Evolutionary conservation across 2,888 invertebrate genomes (phyloP).

Genomic region (Dysmachus trigonus): DNA sequence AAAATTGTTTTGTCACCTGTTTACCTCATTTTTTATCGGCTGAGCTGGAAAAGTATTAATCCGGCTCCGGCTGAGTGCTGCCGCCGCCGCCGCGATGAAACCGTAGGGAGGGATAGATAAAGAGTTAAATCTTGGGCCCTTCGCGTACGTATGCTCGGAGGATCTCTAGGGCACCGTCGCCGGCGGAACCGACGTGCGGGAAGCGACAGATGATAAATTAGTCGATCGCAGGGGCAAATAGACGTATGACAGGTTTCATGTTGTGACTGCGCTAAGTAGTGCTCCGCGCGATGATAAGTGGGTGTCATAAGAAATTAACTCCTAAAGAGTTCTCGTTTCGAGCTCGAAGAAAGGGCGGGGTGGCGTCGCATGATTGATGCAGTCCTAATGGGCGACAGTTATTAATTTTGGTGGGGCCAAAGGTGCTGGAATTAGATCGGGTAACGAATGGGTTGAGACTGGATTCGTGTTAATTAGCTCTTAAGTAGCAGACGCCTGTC

Average conservation of each 20-base stretch:
- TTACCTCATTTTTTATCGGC: slow-evolving; percentile 49
- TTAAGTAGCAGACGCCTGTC: not conserved
- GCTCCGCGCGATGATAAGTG: slow-evolving; percentile 40
- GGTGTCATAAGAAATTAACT: slow-evolving; percentile 47
- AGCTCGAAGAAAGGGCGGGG: not conserved
- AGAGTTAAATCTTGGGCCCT: not conserved
- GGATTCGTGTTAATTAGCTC: not conserved
- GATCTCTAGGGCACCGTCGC: not conserved
- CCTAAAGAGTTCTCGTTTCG: slow-evolving; percentile 1
- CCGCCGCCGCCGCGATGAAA: not conserved
- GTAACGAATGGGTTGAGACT: not conserved
- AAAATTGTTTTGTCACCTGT: slow-evolving; percentile 50
- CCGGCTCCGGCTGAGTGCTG: slow-evolving; percentile 12
- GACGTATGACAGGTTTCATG: slow-evolving; percentile 45
- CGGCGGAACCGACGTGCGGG: not conserved
- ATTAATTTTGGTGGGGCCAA: slow-evolving; percentile 17
- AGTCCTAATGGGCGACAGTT: slow-evolving; percentile 15
- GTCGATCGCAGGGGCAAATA: slow-evolving; percentile 42
- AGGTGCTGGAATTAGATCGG: slow-evolving; percentile 9
- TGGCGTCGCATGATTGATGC: slow-evolving; percentile 1
- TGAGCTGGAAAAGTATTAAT: slow-evolving; percentile 13
- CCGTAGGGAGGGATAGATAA: not conserved
- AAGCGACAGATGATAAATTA: slow-evolving; percentile 44
- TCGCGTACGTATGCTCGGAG: not conserved
- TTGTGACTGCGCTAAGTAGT: slow-evolving; percentile 45